Base-by-base conservation (phyloP, 2,888 invertebrate species). In the Melinopterus prodromus region DNA sequence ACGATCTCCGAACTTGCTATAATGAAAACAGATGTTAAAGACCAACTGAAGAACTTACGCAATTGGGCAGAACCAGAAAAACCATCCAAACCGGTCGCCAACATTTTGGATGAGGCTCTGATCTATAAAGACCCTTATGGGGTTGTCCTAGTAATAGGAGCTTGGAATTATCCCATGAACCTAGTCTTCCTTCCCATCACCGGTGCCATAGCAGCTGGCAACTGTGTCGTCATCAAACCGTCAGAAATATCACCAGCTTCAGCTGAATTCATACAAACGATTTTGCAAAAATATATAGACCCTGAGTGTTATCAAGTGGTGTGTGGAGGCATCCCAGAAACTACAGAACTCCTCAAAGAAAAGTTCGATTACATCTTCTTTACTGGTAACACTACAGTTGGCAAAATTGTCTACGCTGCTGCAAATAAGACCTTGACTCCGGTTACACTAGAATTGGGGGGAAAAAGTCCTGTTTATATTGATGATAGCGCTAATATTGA, bases 121-220 rank as follows among this genome's bases (percentile, higher is more conserved):
- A 78, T 84, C 35, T 93, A 93, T 87, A 94, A 95, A 83, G 98
- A 99, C 86, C 99, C 99, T 0, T 97, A 93, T 87, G 99, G 99
- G 36, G 96, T 99, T 26, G 96, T 95, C 1, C 91, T 99, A 3
- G 91, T 97, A 0, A 94, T 97, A 82, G 97, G 98, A 0, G 96
- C 99, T 0, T 99, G 99, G 99, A 99, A 99, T 91, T 99, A 99
- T 90, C 99, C 99, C 0, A 88, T 99, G 38, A 95, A 97, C 85
- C 90, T 99, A 80, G 90, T 94, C 0, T 86, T 98, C 35, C 90
- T 94, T 81, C 98, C 98, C 0, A 89, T 97, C 84, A 90, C 94
- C 4, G 96, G 97, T 0, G 98, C 98, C 0, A 93, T 99, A 78
- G 96, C 98, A 0, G 98, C 97, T 80, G 99, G 99, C 7, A 99